Percentiles rank a stretch among this genome's conserved stretches.
Conservation (phyloP, 2,113 vertebrate genomes). For the Ictalurus punctatus region DNA sequence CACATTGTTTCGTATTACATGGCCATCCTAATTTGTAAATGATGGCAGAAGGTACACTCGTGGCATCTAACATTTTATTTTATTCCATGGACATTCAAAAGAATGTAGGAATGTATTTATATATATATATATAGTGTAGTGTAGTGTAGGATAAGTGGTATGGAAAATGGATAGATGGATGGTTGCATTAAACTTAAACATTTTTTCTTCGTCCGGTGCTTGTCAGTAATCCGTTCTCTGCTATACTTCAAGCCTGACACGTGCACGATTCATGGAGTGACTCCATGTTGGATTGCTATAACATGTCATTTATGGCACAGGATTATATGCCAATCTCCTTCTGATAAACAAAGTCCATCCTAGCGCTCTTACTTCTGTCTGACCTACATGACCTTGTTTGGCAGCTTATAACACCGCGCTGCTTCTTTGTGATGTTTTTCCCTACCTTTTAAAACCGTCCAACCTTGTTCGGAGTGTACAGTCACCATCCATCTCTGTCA, state of each 20-base stretch:
- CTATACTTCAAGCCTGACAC: neutral
- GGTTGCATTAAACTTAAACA: no score
- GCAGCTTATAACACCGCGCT: constrained; percentile 56
- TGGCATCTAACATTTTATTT: no score
- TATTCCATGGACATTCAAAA: no score
- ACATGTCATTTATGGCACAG: constrained; percentile 12
- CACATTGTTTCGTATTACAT: no score
- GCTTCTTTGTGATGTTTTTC: constrained; percentile 49
- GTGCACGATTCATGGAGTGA: neutral
- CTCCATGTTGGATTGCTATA: neutral
- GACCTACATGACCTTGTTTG: constrained; percentile 59
- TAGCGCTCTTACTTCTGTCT: constrained; percentile 48
- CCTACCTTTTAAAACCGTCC: constrained; percentile 64
- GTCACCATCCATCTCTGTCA: constrained; percentile 72
- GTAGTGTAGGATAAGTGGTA: no score
- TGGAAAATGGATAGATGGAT: no score
- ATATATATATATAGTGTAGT: no score
- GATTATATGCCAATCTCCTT: constrained; percentile 50
- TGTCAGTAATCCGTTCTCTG: neutral
- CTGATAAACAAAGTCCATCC: constrained; percentile 3
- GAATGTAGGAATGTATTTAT: no score
- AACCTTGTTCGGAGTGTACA: constrained; percentile 59
- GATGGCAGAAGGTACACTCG: no score
- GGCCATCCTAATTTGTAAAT: no score
- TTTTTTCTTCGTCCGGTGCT: neutral